Evolutionary conservation across 2,113 vertebrate species (phyloP).

Genomic region (Hippolais icterina): DNA sequence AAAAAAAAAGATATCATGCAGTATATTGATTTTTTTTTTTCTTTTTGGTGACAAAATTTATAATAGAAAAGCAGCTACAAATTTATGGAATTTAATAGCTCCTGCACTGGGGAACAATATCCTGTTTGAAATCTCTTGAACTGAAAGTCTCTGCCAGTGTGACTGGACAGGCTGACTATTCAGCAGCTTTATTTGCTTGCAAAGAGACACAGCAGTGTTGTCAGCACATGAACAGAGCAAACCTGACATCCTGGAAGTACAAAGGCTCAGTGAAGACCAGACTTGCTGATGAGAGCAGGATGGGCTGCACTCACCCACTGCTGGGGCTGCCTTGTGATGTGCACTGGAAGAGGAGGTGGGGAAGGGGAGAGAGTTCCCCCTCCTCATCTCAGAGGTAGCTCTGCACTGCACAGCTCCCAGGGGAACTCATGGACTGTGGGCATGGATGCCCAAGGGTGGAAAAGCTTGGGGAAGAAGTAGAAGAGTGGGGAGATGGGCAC

Average conservation of each 20-base stretch:
- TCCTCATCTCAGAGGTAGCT: neutral
- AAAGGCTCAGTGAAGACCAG: neutral
- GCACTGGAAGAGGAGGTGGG: neutral
- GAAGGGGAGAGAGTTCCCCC: neutral
- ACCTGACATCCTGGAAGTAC: neutral
- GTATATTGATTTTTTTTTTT: neutral
- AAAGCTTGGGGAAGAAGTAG: neutral
- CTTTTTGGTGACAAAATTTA: neutral
- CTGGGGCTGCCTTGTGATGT: neutral
- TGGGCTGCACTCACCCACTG: neutral
- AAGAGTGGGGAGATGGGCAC: neutral
- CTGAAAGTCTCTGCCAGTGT: neutral
- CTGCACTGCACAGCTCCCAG: neutral
- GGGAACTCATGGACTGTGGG: neutral
- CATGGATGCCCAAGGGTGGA: neutral
- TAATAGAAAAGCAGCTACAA: neutral
- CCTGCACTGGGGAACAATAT: neutral
- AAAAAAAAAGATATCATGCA: neutral
- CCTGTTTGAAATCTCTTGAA: neutral
- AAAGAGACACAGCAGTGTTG: neutral
- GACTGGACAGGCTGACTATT: slow-evolving; percentile 1
- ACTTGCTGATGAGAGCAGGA: neutral
- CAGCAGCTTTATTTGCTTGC: slow-evolving; percentile 25
- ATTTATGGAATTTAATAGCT: neutral
- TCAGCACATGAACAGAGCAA: neutral